Evolutionary conservation across 2,113 vertebrate genomes (phyloP).

Genomic region (Calidris pugnax): DNA sequence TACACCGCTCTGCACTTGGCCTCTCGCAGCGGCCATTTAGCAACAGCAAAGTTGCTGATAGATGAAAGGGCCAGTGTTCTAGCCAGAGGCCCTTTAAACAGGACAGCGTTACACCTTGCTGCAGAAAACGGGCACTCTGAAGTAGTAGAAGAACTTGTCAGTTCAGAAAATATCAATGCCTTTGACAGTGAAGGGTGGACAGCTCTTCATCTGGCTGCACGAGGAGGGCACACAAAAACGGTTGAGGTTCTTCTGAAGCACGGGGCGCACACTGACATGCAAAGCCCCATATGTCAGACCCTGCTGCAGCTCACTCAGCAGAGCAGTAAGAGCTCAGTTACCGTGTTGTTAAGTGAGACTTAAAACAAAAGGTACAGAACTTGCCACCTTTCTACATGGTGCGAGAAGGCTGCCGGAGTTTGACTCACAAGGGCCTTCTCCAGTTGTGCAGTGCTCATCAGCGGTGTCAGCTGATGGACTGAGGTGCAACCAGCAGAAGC

Average conservation of each 20-base stretch:
- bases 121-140: constrained; percentile 84
- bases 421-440: background rate
- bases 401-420: background rate
- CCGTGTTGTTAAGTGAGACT: constrained; percentile 64
- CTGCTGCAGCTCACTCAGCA: background rate
- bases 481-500: background rate
- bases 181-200: constrained; percentile 79
- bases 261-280: constrained; percentile 58
- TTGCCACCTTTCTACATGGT: background rate
- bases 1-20: constrained; percentile 89
- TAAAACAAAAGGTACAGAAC: background rate
- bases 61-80: constrained; percentile 80
- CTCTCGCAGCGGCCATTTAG: constrained; percentile 81
- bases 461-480: background rate
- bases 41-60: constrained; percentile 86
- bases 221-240: constrained; percentile 75
- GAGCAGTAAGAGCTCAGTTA: background rate
- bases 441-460: background rate
- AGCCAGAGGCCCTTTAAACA: constrained; percentile 64
- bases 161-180: constrained; percentile 62
- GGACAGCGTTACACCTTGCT: constrained; percentile 84
- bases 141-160: constrained; percentile 84
- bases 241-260: constrained; percentile 79
- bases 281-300: constrained; percentile 54
- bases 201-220: constrained; percentile 82